Percentiles rank a stretch among this genome's conserved stretches.
phyloP scores from a whole-genome alignment of 2,797 vertebrate genomes.

The Aselliscus stoliczkanus region DNA sequence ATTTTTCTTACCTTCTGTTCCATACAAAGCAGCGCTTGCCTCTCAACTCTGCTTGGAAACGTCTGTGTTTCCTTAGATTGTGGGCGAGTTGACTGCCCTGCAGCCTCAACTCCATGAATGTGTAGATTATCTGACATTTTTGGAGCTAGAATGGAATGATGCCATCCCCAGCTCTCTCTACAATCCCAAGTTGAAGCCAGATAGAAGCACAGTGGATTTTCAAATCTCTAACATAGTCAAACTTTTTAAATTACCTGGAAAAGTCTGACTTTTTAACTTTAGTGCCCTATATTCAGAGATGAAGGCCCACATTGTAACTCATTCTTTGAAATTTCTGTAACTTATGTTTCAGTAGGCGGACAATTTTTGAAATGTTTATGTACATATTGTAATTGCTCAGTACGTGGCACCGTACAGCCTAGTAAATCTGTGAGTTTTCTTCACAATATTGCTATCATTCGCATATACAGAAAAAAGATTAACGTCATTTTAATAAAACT shows the following conservation, averaged over 20 bases:
- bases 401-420: neutral
- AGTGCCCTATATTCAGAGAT: neutral
- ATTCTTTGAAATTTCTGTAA: neutral
- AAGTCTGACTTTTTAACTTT: neutral
- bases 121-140: neutral
- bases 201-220: neutral
- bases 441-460: neutral
- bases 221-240: neutral
- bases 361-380: neutral
- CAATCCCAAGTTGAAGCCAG: neutral
- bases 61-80: neutral
- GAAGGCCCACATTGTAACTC: neutral
- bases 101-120: neutral
- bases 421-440: neutral
- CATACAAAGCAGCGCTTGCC: too few relatives aligned
- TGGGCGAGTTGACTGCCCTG: neutral
- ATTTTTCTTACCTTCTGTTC: neutral
- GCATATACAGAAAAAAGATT: neutral
- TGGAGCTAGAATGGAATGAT: neutral
- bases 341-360: neutral
- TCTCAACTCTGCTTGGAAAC: neutral
- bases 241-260: neutral
- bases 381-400: neutral
- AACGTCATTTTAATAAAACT: neutral
- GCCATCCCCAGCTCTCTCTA: neutral